phyloP scores from a whole-genome alignment of 2,113 vertebrate species.

The Marcusenius ussheri region DNA sequence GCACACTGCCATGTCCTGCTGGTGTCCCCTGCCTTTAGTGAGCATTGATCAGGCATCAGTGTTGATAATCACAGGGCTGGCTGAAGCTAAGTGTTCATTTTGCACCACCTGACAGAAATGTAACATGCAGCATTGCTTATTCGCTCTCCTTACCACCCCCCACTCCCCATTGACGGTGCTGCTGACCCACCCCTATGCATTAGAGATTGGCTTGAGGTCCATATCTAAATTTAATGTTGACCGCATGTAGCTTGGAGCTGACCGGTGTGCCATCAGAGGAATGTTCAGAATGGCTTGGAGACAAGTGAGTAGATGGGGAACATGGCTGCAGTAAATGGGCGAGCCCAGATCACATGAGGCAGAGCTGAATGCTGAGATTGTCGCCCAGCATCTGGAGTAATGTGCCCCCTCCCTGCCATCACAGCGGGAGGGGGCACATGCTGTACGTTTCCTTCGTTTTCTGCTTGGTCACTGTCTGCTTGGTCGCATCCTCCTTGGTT shows the following conservation, averaged over 20 bases:
- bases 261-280: not conserved
- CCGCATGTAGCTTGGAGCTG: not conserved
- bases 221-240: not conserved
- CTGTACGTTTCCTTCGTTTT: not conserved
- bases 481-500: not conserved
- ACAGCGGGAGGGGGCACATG: not conserved
- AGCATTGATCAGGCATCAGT: not conserved
- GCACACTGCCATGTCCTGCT: not conserved
- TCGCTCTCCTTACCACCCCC: not conserved
- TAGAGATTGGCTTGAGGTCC: not conserved
- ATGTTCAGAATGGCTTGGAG: not conserved
- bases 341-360: not conserved
- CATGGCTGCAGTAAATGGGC: not conserved
- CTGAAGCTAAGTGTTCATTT: not conserved
- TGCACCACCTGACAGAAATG: not conserved
- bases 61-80: not conserved
- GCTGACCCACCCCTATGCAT: not conserved
- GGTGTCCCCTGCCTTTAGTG: not conserved
- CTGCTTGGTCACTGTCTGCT: not conserved
- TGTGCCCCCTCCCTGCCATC: not conserved
- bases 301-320: slow-evolving; percentile 5
- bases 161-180: not conserved
- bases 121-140: not conserved
- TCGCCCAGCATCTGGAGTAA: too few relatives aligned
- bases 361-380: not conserved